Base-by-base conservation (phyloP, 1,140 invertebrate species). In the Drosophila athabasca region DNA sequence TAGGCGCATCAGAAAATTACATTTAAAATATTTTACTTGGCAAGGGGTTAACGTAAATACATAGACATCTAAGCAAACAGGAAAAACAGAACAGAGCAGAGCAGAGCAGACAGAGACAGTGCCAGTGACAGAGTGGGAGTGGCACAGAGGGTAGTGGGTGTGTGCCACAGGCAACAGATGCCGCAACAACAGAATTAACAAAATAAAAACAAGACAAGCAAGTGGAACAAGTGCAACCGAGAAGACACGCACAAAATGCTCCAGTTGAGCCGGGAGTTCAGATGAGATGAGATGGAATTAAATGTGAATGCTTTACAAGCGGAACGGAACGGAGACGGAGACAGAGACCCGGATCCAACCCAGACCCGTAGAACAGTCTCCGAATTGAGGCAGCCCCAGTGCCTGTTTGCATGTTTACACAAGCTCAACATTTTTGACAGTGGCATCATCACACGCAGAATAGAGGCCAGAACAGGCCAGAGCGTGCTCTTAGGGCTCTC, bases 21-120 rank as follows among this genome's bases (percentile, higher is more conserved):
- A 88, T 87, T 87, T 87, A 79, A 85, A 82, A 78, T 67, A 85
- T 85, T 85, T 87, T 61, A 61, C 65, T 77, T 79, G 59, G 69
- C 74, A 72, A 72, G 46, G 62, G 59, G 68, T 29, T 74, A 60
- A 46, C 61, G 65, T 66, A 75, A 87, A 68, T 62, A 65, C 31
- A 50, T 50, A 53, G 60, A 62, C 62, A 52, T 35, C 44, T 72
- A 65, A 67, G 62, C 59, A 74, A 76, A 85, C 81, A 85, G 64
- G 51, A n/a, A 67, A 82, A 75, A 53, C 82, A 87, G 82, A 87
- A 74, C 54, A 62, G 49, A n/a, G n/a, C n/a, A n/a, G n/a, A n/a
- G n/a, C n/a, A n/a, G n/a, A n/a, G n/a, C n/a, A n/a, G n/a, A n/a
- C n/a, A n/a, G n/a, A n/a, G n/a, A n/a, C n/a, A n/a, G n/a, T n/a